Conservation (phyloP, 1,140 invertebrate genomes). For the Saccostrea cuccullata region DNA sequence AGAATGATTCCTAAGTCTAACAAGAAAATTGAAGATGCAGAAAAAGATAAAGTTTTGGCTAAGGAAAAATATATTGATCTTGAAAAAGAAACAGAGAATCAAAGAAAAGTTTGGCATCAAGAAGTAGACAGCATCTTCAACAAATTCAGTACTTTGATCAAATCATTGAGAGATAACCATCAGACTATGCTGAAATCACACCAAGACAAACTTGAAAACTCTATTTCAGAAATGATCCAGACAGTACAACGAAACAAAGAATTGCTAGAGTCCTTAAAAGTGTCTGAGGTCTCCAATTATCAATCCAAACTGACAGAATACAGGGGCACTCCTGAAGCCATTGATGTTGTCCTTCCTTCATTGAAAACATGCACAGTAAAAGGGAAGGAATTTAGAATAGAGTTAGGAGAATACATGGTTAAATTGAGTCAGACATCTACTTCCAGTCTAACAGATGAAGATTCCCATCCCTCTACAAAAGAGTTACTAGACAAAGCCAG, state of each 20-base stretch:
- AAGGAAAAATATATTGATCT: not conserved
- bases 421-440: not conserved
- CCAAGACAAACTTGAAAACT: not conserved
- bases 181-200: not conserved
- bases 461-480: not conserved
- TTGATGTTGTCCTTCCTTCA: not conserved
- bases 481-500: not conserved
- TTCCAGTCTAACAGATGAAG: not conserved
- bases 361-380: not conserved
- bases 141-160: not conserved
- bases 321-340: not conserved
- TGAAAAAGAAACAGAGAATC: not conserved
- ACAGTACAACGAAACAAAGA: not conserved
- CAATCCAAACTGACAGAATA: not conserved
- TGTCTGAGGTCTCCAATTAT: not conserved
- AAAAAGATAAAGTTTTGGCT: not conserved
- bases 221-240: not conserved
- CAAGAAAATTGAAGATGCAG: not conserved
- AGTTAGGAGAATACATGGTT: not conserved
- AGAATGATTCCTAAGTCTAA: not conserved
- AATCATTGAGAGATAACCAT: not conserved
- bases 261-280: not conserved
- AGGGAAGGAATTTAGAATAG: not conserved
- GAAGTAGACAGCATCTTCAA: not conserved
- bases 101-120: not conserved